Conservation (phyloP, 2,113 vertebrate species). For the Bubo bubo region DNA sequence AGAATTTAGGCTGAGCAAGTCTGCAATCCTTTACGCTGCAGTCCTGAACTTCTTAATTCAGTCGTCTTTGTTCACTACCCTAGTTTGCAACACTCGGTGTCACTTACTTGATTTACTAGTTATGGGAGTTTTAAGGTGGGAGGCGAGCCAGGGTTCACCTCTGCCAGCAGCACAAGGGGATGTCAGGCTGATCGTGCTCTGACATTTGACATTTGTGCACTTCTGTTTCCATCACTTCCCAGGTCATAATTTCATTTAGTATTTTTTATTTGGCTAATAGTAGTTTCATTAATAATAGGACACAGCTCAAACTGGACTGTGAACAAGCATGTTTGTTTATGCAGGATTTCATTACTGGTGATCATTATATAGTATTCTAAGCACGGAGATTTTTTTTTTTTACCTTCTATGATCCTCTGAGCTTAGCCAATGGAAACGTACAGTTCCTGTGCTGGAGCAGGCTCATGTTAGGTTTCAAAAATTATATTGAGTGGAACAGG, state of each 20-base stretch:
- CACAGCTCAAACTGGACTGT: not conserved
- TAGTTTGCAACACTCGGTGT: rapidly evolving
- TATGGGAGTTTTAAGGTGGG: not conserved
- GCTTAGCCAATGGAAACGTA: not conserved
- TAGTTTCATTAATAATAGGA: not conserved
- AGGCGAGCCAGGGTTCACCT: not conserved
- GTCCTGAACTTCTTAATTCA: not conserved
- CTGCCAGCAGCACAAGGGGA: not conserved
- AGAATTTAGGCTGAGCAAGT: not conserved
- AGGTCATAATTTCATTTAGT: not conserved
- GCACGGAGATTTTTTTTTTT: not conserved
- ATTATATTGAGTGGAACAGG: not conserved
- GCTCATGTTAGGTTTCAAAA: not conserved
- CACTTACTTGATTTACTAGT: not conserved
- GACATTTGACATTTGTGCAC: not conserved
- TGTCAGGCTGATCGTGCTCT: not conserved
- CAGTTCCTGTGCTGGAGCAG: not conserved
- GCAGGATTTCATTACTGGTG: not conserved
- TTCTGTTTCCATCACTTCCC: not conserved
- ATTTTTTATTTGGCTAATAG: not conserved
- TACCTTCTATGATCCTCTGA: not conserved
- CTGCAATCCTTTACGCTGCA: not conserved
- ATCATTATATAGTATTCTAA: not conserved
- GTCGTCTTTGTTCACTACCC: not conserved
- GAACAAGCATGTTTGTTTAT: not conserved